A percentile compares a stretch with the other conserved stretches of the same genome.
Evolutionary conservation across 1,140 invertebrate species (phyloP).

Genomic region (Acromyrmex charruanus): DNA sequence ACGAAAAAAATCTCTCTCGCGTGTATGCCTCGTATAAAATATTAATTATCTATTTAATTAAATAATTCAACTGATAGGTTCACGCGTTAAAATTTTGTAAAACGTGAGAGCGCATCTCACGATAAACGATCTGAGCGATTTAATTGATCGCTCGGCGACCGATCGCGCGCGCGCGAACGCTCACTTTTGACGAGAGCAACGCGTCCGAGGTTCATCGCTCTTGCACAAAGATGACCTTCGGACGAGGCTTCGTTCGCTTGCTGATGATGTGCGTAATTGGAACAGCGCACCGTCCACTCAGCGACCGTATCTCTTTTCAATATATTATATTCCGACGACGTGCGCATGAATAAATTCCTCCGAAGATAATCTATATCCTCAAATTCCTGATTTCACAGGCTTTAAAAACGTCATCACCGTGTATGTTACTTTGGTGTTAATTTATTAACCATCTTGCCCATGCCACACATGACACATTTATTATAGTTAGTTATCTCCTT

Average conservation of each 20-base stretch:
- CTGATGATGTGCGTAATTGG: conserved; percentile 11
- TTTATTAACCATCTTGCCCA: too few species aligned
- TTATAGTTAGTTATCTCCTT: too few species aligned
- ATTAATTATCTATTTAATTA: not conserved
- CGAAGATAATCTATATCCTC: too few species aligned
- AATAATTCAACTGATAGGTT: not conserved
- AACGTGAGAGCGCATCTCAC: not conserved
- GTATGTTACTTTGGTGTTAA: too few species aligned
- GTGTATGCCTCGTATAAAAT: not conserved
- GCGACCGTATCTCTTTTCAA: not conserved
- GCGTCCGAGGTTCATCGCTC: conserved; percentile 46
- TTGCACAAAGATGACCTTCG: conserved; percentile 28
- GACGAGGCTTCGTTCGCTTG: not conserved
- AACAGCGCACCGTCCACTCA: not conserved
- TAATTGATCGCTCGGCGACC: not conserved
- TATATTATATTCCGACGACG: not conserved
- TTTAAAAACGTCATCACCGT: too few species aligned
- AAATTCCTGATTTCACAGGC: too few species aligned
- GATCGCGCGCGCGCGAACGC: not conserved
- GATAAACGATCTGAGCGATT: not conserved
- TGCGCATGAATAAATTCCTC: too few species aligned
- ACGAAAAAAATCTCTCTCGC: not conserved
- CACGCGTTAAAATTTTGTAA: not conserved
- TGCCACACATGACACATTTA: too few species aligned
- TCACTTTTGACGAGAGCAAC: not conserved